phyloP scores from a whole-genome alignment of 2,113 vertebrate species.

The Macaca nemestrina region DNA sequence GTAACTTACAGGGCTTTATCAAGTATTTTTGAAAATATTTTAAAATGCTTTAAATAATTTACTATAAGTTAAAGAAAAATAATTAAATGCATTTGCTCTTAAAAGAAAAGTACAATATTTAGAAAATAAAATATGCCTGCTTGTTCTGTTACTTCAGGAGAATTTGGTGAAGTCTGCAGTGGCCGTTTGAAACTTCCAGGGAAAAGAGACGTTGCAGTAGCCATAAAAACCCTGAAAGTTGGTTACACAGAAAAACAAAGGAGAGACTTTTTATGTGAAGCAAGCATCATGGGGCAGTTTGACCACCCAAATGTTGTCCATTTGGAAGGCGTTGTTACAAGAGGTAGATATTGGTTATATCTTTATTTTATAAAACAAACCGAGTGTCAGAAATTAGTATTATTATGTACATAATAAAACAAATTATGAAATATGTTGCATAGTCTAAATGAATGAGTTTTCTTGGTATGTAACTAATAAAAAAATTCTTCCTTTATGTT shows the following conservation, averaged over 20 bases:
- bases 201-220: constrained; percentile 95
- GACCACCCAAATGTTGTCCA: constrained; percentile 99
- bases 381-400: constrained; percentile 49
- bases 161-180: constrained; percentile 99
- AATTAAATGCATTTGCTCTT: constrained; percentile 12
- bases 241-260: constrained; percentile 98
- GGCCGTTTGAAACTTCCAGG: constrained; percentile 97
- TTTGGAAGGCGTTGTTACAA: constrained; percentile 97
- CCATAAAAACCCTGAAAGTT: constrained; percentile 98
- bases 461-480: constrained; percentile 68
- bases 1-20: not conserved
- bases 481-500: constrained; percentile 75
- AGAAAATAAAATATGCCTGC: constrained; percentile 27
- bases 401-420: constrained; percentile 40
- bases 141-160: constrained; percentile 87
- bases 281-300: constrained; percentile 99
- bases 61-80: not conserved
- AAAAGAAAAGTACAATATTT: not conserved
- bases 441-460: constrained; percentile 70
- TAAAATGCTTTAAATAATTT: not conserved
- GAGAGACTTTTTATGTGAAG: constrained; percentile 97
- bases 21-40: not conserved
- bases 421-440: constrained; percentile 50
- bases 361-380: constrained; percentile 45
- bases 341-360: constrained; percentile 85